phyloP scores from a whole-genome alignment of 1,140 invertebrate species.

The Diabrotica undecimpunctata region DNA sequence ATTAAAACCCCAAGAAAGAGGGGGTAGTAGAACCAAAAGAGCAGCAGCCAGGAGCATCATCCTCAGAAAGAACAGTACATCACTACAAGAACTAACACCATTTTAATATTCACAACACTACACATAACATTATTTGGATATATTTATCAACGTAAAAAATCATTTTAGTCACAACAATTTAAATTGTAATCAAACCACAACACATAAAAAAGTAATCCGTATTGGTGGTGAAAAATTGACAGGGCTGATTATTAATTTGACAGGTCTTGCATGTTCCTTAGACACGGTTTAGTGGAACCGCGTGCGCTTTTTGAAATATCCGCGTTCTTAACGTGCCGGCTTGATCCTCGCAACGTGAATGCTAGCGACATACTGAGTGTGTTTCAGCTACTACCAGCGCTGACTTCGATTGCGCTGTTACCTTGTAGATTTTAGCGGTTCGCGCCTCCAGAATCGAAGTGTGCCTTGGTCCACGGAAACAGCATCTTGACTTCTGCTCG shows the following conservation, averaged over 20 bases:
- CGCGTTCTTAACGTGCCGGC: neutral
- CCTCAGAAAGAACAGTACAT: constrained; percentile 28
- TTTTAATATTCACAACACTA: neutral
- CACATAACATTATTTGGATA: neutral
- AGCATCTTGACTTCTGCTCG: constrained; percentile 21
- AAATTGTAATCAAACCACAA: neutral
- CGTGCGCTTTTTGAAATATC: neutral
- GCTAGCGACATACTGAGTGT: constrained; percentile 33
- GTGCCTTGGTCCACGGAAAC: constrained; percentile 15
- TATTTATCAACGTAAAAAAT: neutral
- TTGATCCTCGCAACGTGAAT: constrained; percentile 26
- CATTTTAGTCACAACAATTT: neutral
- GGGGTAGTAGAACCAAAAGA: constrained; percentile 30
- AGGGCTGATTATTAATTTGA: neutral
- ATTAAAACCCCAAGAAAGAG: constrained; percentile 31
- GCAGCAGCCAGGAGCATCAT: constrained; percentile 27
- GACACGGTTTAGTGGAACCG: neutral
- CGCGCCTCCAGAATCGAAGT: constrained; percentile 27
- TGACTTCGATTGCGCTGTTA: constrained; percentile 30
- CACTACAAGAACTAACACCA: constrained; percentile 10
- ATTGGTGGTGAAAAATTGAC: neutral
- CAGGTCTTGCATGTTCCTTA: constrained; percentile 1
- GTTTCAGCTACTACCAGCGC: constrained; percentile 21
- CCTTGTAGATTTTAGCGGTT: constrained; percentile 22
- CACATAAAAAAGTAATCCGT: neutral